Percentiles rank a stretch among this genome's conserved stretches.
Conservation (phyloP, 30 jellyfish, hydroid and myxozoan genomes). For the Phacellophora camtschatica region DNA sequence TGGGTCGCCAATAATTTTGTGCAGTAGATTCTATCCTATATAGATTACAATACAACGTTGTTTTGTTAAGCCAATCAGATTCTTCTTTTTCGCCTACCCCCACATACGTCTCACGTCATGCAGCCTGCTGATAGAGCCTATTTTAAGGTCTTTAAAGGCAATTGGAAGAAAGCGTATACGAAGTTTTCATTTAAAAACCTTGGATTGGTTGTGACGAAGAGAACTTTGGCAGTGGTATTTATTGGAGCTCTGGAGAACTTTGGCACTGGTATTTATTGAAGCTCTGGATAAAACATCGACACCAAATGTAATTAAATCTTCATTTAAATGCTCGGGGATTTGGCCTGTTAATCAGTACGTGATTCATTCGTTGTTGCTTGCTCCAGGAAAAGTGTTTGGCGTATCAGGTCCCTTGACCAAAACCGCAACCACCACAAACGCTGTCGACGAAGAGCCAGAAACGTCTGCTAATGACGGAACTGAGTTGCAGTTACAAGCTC, state of each 20-base stretch:
- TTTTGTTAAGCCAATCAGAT: background rate
- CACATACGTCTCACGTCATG: background rate
- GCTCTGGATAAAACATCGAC: background rate
- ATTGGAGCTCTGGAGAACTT: background rate
- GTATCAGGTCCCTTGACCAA: background rate
- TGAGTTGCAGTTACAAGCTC: background rate
- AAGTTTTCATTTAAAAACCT: background rate
- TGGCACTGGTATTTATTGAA: background rate
- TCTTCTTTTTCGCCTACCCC: background rate
- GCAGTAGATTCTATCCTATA: background rate
- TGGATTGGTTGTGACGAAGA: background rate
- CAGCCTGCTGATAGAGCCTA: background rate
- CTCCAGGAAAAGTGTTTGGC: conserved; percentile 15
- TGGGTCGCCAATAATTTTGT: background rate
- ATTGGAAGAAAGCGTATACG: conserved; percentile 15
- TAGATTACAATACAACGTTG: background rate
- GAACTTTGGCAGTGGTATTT: background rate
- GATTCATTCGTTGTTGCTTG: conserved; percentile 7
- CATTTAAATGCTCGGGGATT: background rate
- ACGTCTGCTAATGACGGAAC: background rate
- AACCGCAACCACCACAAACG: too few relatives aligned
- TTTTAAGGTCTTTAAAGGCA: background rate
- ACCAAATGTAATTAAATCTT: background rate
- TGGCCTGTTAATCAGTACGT: conserved; percentile 21
- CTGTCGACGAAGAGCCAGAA: background rate